Evolutionary conservation across 2,113 vertebrate genomes (phyloP), one percentile per base, ranked within the genome.

Genomic region (Plecotus auritus): DNA sequence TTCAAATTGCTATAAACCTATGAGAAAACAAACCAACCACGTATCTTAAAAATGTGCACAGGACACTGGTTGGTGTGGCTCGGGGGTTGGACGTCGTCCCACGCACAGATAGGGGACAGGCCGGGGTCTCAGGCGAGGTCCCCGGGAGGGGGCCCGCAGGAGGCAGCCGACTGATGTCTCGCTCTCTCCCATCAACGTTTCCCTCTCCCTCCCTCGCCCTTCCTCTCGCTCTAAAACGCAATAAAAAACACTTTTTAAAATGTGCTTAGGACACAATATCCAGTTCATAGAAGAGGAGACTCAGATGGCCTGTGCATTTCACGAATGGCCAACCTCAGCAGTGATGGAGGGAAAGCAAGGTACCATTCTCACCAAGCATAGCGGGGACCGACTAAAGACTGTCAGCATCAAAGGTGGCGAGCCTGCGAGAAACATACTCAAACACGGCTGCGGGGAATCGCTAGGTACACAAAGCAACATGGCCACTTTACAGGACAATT

Each of bases 11-110:
- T 74, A 72, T 70, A 56, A 95, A 82, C 40, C 26, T 49, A n/a
- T 56, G 49, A 95, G 90, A 54, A 95, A 91, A 77, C 23, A 94
- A 92, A 67, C 10, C 32, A 83, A 77, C 30, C 20, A 37, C 2
- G 2, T 32, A 11, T 61, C 77, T 91, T 54, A 13, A 40, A 95
- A 85, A 61, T 13, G 7, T 61, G 18, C 42, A 28, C 2, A 61
- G 59, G 26, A 12, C 26, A 11, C 59, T 61, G 26, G 59, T 2
- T 4, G 26, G 59, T 23, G 26, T 61, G 59, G 59, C 59, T 61
- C 59, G 28, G 54, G 54, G 56, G 59, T 28, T 61, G 59, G 59
- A 61, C 1, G 59, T 5, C 54, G 9, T 56, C 54, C 54, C 2
- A 7, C 3, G 56, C 56, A 26, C 59, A 61, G 59, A 30, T 0